Evolutionary conservation across 2,888 invertebrate genomes (phyloP).

Genomic region (Hypomecis punctinalis): DNA sequence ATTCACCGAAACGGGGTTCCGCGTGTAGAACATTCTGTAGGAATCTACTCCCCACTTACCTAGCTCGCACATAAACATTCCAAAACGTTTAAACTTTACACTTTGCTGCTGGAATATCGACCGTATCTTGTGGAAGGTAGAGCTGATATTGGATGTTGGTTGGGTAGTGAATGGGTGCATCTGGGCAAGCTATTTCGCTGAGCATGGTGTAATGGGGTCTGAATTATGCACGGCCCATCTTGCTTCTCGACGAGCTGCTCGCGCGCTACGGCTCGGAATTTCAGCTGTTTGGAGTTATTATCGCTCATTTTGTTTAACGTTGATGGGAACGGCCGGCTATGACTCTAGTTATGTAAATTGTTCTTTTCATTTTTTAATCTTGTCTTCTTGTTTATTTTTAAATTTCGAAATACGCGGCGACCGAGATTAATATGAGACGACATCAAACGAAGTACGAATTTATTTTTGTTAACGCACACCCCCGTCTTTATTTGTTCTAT

Average conservation of each 20-base stretch:
- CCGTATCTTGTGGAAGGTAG: not conserved
- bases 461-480: too few relatives aligned
- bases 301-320: conserved; percentile 2
- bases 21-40: not conserved
- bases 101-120: not conserved
- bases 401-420: too few relatives aligned
- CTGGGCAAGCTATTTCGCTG: conserved; percentile 12
- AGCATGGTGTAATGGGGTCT: conserved; percentile 31
- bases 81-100: not conserved
- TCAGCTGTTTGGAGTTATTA: conserved; percentile 1
- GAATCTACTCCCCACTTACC: conserved; percentile 1
- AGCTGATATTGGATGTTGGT: not conserved
- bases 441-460: too few relatives aligned
- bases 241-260: conserved; percentile 18
- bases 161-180: conserved; percentile 20
- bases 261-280: conserved; percentile 5
- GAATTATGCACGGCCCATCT: conserved; percentile 36
- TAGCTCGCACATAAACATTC: conserved; percentile 1
- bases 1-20: not conserved
- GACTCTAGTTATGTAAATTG: not conserved
- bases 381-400: too few relatives aligned
- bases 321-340: not conserved
- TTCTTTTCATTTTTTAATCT: not conserved
- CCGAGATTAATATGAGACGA: too few relatives aligned
- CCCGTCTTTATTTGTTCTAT: too few relatives aligned